Conservation (phyloP, 2,113 vertebrate species). For the Pelmatolapia mariae region DNA sequence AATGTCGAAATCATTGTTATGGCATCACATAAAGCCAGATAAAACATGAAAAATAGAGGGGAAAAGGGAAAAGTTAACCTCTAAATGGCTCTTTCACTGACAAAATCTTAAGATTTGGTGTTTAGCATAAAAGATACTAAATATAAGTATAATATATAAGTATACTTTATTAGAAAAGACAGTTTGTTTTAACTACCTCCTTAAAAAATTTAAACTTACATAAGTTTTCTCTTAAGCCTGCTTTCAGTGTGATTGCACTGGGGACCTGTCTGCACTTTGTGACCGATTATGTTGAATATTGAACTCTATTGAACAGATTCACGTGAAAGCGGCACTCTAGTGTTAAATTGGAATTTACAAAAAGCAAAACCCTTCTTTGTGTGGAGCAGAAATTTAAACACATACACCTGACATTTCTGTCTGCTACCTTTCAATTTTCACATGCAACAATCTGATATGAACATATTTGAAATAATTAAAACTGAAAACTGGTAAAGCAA, state of each 20-base stretch:
- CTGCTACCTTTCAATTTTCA: neutral
- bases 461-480: neutral
- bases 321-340: neutral
- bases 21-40: neutral
- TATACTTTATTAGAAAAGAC: neutral
- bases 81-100: neutral
- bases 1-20: neutral
- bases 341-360: neutral
- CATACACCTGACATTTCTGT: neutral
- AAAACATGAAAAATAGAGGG: neutral
- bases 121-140: neutral
- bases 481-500: neutral
- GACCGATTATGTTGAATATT: neutral
- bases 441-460: neutral
- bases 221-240: neutral
- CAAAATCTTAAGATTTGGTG: neutral
- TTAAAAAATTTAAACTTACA: neutral
- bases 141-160: neutral
- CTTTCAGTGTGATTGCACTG: neutral
- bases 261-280: neutral
- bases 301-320: neutral
- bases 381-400: neutral
- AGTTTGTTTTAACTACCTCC: neutral
- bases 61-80: neutral
- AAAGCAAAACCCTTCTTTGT: neutral